Percentiles rank a stretch among this genome's conserved stretches.
Evolutionary conservation across 2,113 vertebrate species (phyloP).

Genomic region (Arizona elegans): DNA sequence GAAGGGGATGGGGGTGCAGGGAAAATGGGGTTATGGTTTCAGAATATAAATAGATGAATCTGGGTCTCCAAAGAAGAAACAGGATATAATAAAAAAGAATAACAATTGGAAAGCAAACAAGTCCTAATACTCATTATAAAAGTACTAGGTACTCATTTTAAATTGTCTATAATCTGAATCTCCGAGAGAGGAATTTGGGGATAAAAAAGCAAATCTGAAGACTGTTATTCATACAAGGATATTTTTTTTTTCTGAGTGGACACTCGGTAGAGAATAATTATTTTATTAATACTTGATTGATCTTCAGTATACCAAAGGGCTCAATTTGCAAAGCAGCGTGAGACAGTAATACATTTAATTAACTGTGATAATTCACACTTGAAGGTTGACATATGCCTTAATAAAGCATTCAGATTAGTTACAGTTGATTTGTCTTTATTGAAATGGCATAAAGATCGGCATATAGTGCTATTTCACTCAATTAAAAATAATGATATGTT

Average conservation of each 20-base stretch:
- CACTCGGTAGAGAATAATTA: constrained; percentile 32
- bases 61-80: neutral
- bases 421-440: constrained; percentile 53
- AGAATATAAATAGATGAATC: neutral
- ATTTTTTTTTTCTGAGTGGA: constrained; percentile 7
- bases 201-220: neutral
- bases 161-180: neutral
- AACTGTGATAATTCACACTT: constrained; percentile 46
- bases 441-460: constrained; percentile 52
- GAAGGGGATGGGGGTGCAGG: neutral
- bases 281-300: constrained; percentile 47
- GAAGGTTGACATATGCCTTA: constrained; percentile 53
- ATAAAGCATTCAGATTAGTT: constrained; percentile 54
- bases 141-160: neutral
- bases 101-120: neutral
- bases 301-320: constrained; percentile 17
- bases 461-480: constrained; percentile 50
- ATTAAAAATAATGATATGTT: constrained; percentile 65
- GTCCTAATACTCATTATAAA: neutral
- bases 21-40: too few relatives aligned
- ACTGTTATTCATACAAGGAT: neutral
- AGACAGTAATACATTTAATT: constrained; percentile 52
- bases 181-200: neutral
- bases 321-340: constrained; percentile 49
- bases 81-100: neutral